Evolutionary conservation across 1,140 invertebrate species (phyloP), one percentile per base, ranked within the genome.

Genomic region (Metaphire vulgaris): DNA sequence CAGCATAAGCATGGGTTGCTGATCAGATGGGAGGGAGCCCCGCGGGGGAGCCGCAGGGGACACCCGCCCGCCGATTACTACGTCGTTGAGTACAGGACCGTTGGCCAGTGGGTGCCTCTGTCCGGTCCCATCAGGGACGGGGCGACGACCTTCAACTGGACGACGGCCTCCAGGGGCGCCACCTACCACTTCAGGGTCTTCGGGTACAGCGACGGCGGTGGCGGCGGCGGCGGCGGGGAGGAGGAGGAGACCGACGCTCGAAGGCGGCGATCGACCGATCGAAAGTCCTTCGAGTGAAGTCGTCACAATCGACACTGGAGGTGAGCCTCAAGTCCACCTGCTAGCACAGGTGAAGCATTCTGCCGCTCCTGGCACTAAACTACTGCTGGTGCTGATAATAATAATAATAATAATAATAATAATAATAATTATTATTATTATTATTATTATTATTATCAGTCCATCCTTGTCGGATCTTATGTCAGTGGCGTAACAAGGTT

Each of bases 101-200:
- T 79, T 32, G 72, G 33, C 26, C 90, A 90, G 79, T 95, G 92
- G 93, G 94, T 93, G 86, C 91, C 90, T 68, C 89, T 95, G 79
- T 95, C 93, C 86, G 92, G 93, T 80, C 92, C 91, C 77, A 90
- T 92, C 83, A 94, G 96, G 83, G n/a, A n/a, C n/a, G 92, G 93
- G 86, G 92, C 93, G 86, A 94, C 92, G 26, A 32, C 33, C 30
- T 77, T 33, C 29, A 65, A 56, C 56, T 77, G 76, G 76, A 74
- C 64, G 26, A 77, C 76, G 0, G 76, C 67, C 26, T 77, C 76
- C 33, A 72, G 76, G 32, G 76, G 71, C 65, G 71, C 71, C 34
- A 72, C 56, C 16, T 77, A 77, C 32, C 65, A 77, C 28, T 77
- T 77, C 70, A 65, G 65, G 28, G 76, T 77, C 28, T 26, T 1